Conservation (phyloP, 2,113 vertebrate genomes). For the Callochromis pleurospilus region DNA sequence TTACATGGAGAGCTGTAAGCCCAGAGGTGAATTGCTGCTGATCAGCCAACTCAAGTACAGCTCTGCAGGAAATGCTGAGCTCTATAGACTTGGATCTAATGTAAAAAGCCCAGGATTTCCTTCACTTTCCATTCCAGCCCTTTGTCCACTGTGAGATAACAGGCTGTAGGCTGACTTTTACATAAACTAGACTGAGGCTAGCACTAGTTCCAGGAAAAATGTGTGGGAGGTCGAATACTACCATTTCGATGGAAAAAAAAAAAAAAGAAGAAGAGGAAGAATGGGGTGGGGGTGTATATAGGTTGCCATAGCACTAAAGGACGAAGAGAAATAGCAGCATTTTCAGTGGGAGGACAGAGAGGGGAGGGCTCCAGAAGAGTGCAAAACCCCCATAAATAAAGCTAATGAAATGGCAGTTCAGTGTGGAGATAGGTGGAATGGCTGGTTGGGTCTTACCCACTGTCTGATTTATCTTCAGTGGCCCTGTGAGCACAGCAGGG, state of each 20-base stretch:
- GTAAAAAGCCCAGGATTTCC: constrained; percentile 23
- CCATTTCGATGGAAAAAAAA: constrained; percentile 15
- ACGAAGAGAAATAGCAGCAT: constrained; percentile 37
- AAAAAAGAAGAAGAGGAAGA: neutral
- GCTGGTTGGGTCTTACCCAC: constrained; percentile 70
- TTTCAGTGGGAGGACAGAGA: constrained; percentile 49
- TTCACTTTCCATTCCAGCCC: neutral
- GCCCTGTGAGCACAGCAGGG: constrained; percentile 67
- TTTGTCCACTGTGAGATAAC: constrained; percentile 15
- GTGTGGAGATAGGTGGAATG: constrained; percentile 66
- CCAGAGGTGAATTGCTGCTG: constrained; percentile 49
- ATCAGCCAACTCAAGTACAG: constrained; percentile 43
- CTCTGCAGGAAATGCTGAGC: constrained; percentile 49
- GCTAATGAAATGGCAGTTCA: constrained; percentile 75
- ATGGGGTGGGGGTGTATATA: constrained; percentile 13
- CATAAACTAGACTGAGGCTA: neutral
- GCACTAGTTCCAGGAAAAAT: neutral
- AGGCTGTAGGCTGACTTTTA: neutral
- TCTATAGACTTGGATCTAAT: constrained; percentile 20
- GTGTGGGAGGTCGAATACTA: constrained; percentile 4
- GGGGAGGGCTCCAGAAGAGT: constrained; percentile 57
- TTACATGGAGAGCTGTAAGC: constrained; percentile 40
- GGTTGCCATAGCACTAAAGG: constrained; percentile 50
- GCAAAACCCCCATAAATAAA: constrained; percentile 73
- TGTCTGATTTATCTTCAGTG: constrained; percentile 73